A percentile compares a stretch with the other conserved stretches of the same genome.
Evolutionary conservation across 37 sponge, comb jelly and placozoan genomes (phyloP).

Genomic region (Crambe crambe): DNA sequence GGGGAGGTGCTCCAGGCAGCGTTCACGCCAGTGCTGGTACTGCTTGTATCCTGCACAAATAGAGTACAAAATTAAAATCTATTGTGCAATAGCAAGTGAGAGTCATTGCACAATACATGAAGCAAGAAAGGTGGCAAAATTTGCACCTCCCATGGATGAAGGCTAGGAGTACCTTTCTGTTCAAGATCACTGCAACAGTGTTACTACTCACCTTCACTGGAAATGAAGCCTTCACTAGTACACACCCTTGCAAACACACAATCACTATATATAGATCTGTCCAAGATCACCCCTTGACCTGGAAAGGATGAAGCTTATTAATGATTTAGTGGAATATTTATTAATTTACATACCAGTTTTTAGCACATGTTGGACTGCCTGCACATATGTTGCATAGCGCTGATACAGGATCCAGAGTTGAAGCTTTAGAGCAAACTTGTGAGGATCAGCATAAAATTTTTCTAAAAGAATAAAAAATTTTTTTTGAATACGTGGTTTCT

Average conservation of each 20-base stretch:
- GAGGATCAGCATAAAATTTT: constrained; percentile 86
- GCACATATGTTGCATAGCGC: constrained; percentile 72
- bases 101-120: background rate
- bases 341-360: constrained; percentile 48
- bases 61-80: background rate
- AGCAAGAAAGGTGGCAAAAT: background rate
- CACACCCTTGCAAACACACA: constrained; percentile 91
- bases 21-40: constrained; percentile 57
- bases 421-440: constrained; percentile 83
- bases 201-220: constrained; percentile 75
- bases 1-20: constrained; percentile 50
- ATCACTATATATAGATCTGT: constrained; percentile 91
- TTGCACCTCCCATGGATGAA: no score
- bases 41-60: constrained; percentile 46
- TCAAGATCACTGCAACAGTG: no score
- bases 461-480: constrained; percentile 16
- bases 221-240: constrained; percentile 71
- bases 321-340: background rate
- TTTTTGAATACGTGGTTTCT: background rate
- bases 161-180: no score
- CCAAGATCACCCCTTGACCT: constrained; percentile 79
- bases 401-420: constrained; percentile 90
- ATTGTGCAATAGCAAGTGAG: background rate
- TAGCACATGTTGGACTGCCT: constrained; percentile 75
- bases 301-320: background rate